Percentiles rank a stretch among this genome's conserved stretches.
Evolutionary conservation across 1,140 invertebrate genomes (phyloP).

Genomic region (Cyphomyrmex costatus): DNA sequence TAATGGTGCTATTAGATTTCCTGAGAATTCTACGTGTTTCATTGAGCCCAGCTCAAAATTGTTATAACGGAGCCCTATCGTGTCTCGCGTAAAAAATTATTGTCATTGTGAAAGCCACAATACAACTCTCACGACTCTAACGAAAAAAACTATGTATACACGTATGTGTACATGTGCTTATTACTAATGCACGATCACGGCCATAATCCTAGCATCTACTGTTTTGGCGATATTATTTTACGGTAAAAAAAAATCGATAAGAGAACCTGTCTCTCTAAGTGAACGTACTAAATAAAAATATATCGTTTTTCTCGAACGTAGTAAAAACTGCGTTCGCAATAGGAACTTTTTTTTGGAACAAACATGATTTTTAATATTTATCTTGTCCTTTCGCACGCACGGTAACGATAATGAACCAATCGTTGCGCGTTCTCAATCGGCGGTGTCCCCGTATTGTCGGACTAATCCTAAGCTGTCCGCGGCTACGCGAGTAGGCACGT

Average conservation of each 20-base stretch:
- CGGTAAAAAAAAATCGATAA: slow-evolving; percentile 72
- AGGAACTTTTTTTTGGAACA: slow-evolving; percentile 66
- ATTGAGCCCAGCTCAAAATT: slow-evolving; percentile 59
- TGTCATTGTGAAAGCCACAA: slow-evolving; percentile 77
- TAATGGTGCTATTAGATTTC: slow-evolving; percentile 54
- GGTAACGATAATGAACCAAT: slow-evolving; percentile 75
- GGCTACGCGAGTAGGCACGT: slow-evolving; percentile 74
- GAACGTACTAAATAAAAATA: slow-evolving; percentile 76
- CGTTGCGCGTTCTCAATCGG: slow-evolving; percentile 67
- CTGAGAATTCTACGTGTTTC: slow-evolving; percentile 45
- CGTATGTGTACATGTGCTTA: slow-evolving; percentile 20
- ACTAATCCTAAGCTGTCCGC: slow-evolving; percentile 64
- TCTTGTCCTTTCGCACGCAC: slow-evolving; percentile 63
- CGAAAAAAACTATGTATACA: slow-evolving; percentile 56
- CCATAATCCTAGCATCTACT: slow-evolving; percentile 59
- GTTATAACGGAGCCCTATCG: slow-evolving; percentile 46
- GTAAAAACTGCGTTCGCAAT: slow-evolving; percentile 66
- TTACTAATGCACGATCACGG: slow-evolving; percentile 59
- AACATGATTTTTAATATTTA: slow-evolving; percentile 65
- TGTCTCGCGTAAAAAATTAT: slow-evolving; percentile 76
- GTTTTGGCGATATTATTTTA: slow-evolving; percentile 64
- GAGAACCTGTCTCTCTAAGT: slow-evolving; percentile 74
- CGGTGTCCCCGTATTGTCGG: slow-evolving; percentile 68
- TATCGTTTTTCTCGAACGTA: slow-evolving; percentile 68
- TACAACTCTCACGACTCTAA: slow-evolving; percentile 67